Evolutionary conservation across 35 echinoderm and acorn worm species (phyloP), one percentile per base, ranked within the genome.

Genomic region (Chiridota heheva): DNA sequence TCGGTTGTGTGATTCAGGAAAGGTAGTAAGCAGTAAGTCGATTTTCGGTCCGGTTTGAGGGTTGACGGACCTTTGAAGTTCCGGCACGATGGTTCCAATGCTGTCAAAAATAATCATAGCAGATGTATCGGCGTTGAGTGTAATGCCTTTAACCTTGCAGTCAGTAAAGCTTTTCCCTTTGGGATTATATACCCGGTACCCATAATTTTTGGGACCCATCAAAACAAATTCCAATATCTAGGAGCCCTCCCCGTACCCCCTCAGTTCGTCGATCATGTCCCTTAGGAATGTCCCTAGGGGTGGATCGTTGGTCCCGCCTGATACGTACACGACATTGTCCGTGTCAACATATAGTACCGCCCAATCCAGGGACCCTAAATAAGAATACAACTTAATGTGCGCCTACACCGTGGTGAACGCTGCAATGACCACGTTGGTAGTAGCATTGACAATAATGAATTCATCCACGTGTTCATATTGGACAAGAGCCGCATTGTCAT

Each of bases 201-300:
- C 69, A 70, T 85, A 85, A 16, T 85, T 70, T 60, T 85, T 85
- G 32, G 82, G 82, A 20, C 82, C 82, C 8, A 48, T 57, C 35
- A 38, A 73, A 5, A 84, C 67, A 62, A 84, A 84, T 27, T 68
- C 36, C 12, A 68, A 72, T 27, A 73, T 84, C 16, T 73, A 84
- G 61, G 48, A 59, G 7, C 44, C 47, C 2, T 16, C 32, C 8
- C 81, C 81, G 15, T 73, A n/a, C n/a, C 58, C 73, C 17, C 27
- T 68, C 12, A 73, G 40, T 71, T 72, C 81, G 28, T 84, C 81
- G 2, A 67, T 84, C 65, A 57, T 84, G 24, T 84, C 81, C 28
- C 55, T 55, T 15, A 60, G 46, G 34, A 49, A 76, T 12, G 45
- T 76, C 44, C 72, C 72, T 13, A 30, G 45, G 7, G 46, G 72